phyloP scores from a whole-genome alignment of 1,140 invertebrate genomes.

The Cryptotermes secundus region DNA sequence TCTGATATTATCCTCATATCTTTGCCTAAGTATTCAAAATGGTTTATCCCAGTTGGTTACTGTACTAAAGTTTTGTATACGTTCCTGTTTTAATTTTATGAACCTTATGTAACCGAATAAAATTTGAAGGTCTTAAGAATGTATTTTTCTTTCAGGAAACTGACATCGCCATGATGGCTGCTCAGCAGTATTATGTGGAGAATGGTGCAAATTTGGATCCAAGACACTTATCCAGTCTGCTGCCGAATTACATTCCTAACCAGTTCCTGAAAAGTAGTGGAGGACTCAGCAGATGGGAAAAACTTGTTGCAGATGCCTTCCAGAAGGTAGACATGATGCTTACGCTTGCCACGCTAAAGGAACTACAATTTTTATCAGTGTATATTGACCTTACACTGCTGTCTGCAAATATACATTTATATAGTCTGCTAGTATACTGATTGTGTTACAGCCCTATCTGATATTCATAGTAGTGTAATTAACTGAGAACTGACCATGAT shows the following conservation, averaged over 20 bases:
- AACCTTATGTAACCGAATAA: neutral
- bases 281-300: slow-evolving; percentile 70
- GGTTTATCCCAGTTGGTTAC: too few relatives aligned
- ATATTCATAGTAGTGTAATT: too few relatives aligned
- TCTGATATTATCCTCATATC: too few relatives aligned
- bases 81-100: neutral
- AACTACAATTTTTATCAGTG: too few relatives aligned
- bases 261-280: slow-evolving; percentile 63
- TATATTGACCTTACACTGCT: too few relatives aligned
- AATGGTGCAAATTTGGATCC: slow-evolving; percentile 65
- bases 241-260: slow-evolving; percentile 83
- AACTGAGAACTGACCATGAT: too few relatives aligned
- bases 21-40: too few relatives aligned
- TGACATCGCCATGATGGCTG: slow-evolving; percentile 83
- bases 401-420: too few relatives aligned
- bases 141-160: slow-evolving; percentile 59
- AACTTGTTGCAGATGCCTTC: slow-evolving; percentile 57
- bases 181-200: slow-evolving; percentile 87
- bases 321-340: slow-evolving; percentile 49
- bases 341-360: too few relatives aligned
- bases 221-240: slow-evolving; percentile 66
- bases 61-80: neutral
- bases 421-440: too few relatives aligned
- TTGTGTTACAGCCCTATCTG: too few relatives aligned
- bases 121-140: neutral